phyloP scores from a whole-genome alignment of 1,140 invertebrate genomes.

The Portunus trituberculatus region DNA sequence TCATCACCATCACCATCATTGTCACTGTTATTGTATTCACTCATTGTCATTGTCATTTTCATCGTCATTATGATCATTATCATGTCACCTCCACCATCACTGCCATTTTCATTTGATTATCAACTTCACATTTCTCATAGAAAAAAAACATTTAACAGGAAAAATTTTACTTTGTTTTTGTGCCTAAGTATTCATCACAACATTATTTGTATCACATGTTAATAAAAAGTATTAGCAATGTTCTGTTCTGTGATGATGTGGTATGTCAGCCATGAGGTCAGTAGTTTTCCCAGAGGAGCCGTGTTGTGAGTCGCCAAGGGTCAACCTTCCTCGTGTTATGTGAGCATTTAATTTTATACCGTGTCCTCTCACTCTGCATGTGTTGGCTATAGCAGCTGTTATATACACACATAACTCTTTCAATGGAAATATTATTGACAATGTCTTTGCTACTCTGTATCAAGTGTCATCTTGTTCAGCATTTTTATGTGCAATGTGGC shows the following conservation, averaged over 20 bases:
- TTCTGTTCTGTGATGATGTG: too few species aligned
- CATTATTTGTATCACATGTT: not conserved
- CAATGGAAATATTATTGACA: not conserved
- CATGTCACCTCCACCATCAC: not conserved
- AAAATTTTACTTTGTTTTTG: not conserved
- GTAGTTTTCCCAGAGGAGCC: too few species aligned
- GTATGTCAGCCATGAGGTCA: too few species aligned
- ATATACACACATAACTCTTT: not conserved
- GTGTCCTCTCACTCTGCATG: not conserved
- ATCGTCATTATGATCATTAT: too few species aligned
- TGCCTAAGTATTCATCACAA: too few species aligned
- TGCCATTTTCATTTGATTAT: not conserved
- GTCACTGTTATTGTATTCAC: not conserved
- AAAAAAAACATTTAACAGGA: too few species aligned
- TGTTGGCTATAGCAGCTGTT: not conserved
- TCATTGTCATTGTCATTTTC: not conserved
- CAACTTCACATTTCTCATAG: not conserved
- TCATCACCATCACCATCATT: not conserved
- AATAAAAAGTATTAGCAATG: not conserved
- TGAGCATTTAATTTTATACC: too few species aligned
- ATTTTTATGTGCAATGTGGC: not conserved
- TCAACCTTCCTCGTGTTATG: not conserved
- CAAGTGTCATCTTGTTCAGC: not conserved
- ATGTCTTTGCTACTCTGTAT: not conserved
- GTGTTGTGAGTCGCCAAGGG: not conserved